phyloP scores from a whole-genome alignment of 2,888 invertebrate species.

The Sinohyriopsis cumingii region DNA sequence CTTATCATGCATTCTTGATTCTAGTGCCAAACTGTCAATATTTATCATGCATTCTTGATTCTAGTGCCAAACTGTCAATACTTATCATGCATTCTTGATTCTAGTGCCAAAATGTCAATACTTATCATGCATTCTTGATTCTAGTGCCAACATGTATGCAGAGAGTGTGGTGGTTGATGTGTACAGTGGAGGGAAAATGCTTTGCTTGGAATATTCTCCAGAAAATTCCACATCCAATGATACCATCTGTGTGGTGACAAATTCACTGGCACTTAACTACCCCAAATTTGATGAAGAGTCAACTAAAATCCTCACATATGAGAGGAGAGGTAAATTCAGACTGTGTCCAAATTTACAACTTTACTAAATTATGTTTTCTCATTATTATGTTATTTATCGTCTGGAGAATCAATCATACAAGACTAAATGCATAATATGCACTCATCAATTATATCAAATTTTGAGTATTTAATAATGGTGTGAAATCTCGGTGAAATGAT shows the following conservation, averaged over 20 bases:
- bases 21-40: conserved; percentile 36
- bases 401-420: no score
- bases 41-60: neutral
- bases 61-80: conserved; percentile 36
- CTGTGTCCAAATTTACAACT: neutral
- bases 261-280: conserved; percentile 20
- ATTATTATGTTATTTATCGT: no score
- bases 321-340: conserved; percentile 38
- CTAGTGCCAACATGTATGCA: conserved; percentile 42
- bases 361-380: no score
- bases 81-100: neutral
- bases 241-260: conserved; percentile 30
- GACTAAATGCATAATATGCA: no score
- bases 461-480: no score
- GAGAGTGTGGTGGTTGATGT: conserved; percentile 54
- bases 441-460: no score
- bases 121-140: neutral
- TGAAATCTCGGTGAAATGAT: no score
- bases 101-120: conserved; percentile 16
- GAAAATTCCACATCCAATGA: conserved; percentile 38
- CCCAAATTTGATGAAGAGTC: conserved; percentile 24
- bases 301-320: conserved; percentile 30
- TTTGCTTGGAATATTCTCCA: conserved; percentile 53
- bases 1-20: neutral
- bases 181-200: conserved; percentile 34